A percentile compares a stretch with the other conserved stretches of the same genome.
Conservation (phyloP, 2,888 invertebrate species). For the Plagodis pulveraria region DNA sequence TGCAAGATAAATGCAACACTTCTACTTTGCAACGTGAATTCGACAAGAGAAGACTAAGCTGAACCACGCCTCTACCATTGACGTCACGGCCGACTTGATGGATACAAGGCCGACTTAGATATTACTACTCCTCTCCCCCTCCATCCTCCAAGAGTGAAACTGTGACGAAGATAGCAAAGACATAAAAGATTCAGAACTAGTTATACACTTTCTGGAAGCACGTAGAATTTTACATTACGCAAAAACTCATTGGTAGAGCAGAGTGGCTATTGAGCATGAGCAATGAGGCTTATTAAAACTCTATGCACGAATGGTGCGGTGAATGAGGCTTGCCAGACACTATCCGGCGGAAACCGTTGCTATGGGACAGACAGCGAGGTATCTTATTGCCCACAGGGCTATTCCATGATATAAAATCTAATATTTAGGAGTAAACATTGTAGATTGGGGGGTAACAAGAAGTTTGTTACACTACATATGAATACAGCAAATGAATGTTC, state of each 20-base stretch:
- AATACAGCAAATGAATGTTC: too few relatives aligned
- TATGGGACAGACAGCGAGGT: conserved; percentile 52
- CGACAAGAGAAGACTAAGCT: too few relatives aligned
- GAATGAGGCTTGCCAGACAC: conserved; percentile 55
- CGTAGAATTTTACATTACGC: conserved; percentile 25
- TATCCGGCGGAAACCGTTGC: conserved; percentile 70
- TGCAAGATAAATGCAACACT: too few relatives aligned
- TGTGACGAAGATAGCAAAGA: conserved; percentile 11
- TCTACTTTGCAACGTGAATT: too few relatives aligned
- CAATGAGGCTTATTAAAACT: conserved; percentile 67
- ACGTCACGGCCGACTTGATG: too few relatives aligned
- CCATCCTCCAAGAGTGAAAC: conserved; percentile 4
- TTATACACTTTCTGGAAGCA: conserved; percentile 15
- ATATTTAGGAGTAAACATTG: too few relatives aligned
- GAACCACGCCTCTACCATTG: too few relatives aligned
- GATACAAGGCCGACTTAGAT: too few relatives aligned
- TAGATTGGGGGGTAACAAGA: too few relatives aligned
- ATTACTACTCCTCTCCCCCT: too few relatives aligned
- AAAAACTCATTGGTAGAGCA: conserved; percentile 23
- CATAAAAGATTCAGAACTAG: conserved; percentile 5
- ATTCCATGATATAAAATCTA: too few relatives aligned
- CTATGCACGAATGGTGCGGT: conserved; percentile 66
- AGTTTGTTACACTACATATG: too few relatives aligned
- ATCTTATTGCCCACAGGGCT: conserved; percentile 30
- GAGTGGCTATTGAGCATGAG: conserved; percentile 30